Base-by-base conservation (phyloP, 2,113 vertebrate genomes). In the Hippocampus abdominalis region DNA sequence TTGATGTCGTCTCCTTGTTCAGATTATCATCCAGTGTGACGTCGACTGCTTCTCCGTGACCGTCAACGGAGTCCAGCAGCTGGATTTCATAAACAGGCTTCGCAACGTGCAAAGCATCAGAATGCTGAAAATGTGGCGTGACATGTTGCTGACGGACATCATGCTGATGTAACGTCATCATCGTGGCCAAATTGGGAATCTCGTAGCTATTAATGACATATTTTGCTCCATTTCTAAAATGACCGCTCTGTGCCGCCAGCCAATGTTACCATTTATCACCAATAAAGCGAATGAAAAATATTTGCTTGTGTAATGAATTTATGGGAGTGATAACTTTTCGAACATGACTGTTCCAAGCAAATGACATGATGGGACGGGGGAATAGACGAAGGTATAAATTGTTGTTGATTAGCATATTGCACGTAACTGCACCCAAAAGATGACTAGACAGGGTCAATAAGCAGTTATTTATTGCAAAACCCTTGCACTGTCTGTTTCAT, bases 1-100 rank as follows among this genome's bases (percentile, higher is more conserved):
- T 7, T 20, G 29, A 11, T 32, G 1, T 69, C 2, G 40, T 44
- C 3, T 8, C 6, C 5, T 36, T 46, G 3, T 39, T 57, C 77
- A 98, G 96, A 89, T 98, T 83, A 93, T 98, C 67, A 83, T 98
- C 77, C 88, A 89, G n/a, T 97, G 95, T 25, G 91, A 95, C 1
- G n/a, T 80, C 2, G 86, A 87, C 40, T 87, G 93, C 60, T 98
- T 94, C 88, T 93, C 89, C 65, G 91, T 98, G 8, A 96, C 96
- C 0, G 44, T 96, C 4, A 95, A 98, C 12, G 96, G 95, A 0
- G 61, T 82, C 20, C 95, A 97, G 80, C 89, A 81, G 71, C 78
- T 98, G 76, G 91, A 92, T 63, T 98, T 96, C 84, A 94, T 91
- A 63, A 92, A 98, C 85, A 85, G 96, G 21, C 93, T 95, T 64